Percentiles rank a stretch among this genome's conserved stretches.
phyloP scores from a whole-genome alignment of 2,888 invertebrate genomes.

The Graphium colonna region DNA sequence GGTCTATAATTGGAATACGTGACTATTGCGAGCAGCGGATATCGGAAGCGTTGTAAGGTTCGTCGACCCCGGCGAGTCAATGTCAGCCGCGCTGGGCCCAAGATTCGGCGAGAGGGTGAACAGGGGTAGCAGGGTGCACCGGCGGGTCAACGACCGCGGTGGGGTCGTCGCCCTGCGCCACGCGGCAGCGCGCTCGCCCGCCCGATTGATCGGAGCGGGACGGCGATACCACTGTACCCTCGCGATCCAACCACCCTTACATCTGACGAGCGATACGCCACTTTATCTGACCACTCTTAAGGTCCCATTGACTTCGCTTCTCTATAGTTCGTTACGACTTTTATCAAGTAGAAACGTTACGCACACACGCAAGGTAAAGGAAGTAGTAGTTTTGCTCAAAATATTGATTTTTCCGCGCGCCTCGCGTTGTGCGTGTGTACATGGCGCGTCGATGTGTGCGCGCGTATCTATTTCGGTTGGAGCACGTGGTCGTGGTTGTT shows the following conservation, averaged over 20 bases:
- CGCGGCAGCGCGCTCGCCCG: constrained; percentile 67
- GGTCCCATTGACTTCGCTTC: constrained; percentile 52
- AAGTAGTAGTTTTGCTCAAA: constrained; percentile 77
- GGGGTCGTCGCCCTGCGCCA: constrained; percentile 75
- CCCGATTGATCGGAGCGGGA: constrained; percentile 77
- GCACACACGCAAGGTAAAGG: constrained; percentile 68
- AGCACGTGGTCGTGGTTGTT: constrained; percentile 76
- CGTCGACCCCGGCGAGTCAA: constrained; percentile 70
- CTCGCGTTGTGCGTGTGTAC: constrained; percentile 44
- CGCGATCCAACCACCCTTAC: constrained; percentile 62
- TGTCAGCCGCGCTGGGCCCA: constrained; percentile 67
- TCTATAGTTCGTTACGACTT: constrained; percentile 39
- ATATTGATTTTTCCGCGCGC: constrained; percentile 78
- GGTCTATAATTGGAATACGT: constrained; percentile 18
- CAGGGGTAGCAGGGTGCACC: constrained; percentile 75
- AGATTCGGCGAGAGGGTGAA: constrained; percentile 74
- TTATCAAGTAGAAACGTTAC: constrained; percentile 42
- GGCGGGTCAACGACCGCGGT: constrained; percentile 72
- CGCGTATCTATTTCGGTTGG: constrained; percentile 68
- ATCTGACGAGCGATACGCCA: constrained; percentile 51
- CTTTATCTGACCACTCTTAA: constrained; percentile 57
- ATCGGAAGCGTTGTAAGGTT: constrained; percentile 60
- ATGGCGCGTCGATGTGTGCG: constrained; percentile 44
- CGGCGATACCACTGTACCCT: constrained; percentile 62
- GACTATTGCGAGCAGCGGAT: constrained; percentile 44